phyloP scores from a whole-genome alignment of 2,797 vertebrate species.

The Podarcis lilfordi region DNA sequence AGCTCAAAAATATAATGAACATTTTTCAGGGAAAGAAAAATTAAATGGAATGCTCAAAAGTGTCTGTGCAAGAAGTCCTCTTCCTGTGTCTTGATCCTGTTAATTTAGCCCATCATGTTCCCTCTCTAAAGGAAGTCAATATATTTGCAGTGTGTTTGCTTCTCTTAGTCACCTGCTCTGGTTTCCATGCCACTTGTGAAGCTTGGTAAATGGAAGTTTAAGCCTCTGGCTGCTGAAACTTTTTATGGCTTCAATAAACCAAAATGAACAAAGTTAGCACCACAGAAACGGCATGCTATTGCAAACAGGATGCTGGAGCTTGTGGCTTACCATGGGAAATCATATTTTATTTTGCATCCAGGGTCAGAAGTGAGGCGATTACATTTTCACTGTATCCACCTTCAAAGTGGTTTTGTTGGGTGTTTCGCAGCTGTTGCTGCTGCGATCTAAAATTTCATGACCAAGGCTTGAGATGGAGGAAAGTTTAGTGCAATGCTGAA shows the following conservation, averaged over 20 bases:
- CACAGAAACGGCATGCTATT: slow-evolving; percentile 12
- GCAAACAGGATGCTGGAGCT: background rate
- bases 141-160: background rate
- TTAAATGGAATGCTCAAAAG: background rate
- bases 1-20: background rate
- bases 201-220: slow-evolving; percentile 42
- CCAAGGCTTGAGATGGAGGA: too few species aligned
- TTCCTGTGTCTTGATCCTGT: background rate
- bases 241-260: slow-evolving; percentile 74
- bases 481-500: background rate
- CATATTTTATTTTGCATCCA: background rate
- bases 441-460: background rate
- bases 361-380: background rate
- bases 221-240: slow-evolving; percentile 57
- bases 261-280: slow-evolving; percentile 66
- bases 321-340: background rate
- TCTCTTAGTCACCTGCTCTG: background rate
- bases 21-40: background rate
- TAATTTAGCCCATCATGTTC: background rate
- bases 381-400: background rate
- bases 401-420: background rate
- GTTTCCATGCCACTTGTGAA: slow-evolving; percentile 44
- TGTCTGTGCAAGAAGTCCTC: background rate
- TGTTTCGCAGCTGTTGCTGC: background rate
- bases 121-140: background rate